These are phyloP conservation scores for Promerops cafer DNA, from an alignment of 2,113 vertebrate genomes.

Conservation along the genomic window DNA sequence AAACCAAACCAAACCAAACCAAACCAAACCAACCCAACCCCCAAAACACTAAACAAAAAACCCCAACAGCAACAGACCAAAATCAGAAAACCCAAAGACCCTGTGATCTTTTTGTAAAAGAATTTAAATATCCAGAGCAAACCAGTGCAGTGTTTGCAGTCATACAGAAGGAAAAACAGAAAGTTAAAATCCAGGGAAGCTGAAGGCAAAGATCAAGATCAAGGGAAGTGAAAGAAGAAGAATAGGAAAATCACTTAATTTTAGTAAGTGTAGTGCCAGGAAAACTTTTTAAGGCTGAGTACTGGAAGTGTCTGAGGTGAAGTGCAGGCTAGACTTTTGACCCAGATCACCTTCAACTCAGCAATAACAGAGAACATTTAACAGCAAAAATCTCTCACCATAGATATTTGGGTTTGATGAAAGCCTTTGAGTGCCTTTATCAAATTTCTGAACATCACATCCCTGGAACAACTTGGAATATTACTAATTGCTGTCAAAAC, in stretches of 20 bases:
- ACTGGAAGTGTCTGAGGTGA: neutral
- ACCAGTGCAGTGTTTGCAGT: neutral
- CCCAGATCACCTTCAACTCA: neutral
- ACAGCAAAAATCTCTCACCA: neutral
- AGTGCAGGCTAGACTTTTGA: neutral
- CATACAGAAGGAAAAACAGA: neutral
- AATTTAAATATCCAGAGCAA: neutral
- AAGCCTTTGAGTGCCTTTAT: neutral
- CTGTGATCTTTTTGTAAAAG: neutral
- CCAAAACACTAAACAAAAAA: neutral
- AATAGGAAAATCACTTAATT: neutral
- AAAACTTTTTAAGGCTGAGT: neutral
- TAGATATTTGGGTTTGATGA: neutral
- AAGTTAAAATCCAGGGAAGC: neutral
- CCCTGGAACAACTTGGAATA: neutral
- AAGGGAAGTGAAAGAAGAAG: neutral
- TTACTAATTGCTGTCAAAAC: neutral
- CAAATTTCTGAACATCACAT: neutral
- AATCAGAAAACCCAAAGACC: neutral
- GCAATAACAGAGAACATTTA: neutral
- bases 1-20: neutral
- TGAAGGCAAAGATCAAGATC: neutral
- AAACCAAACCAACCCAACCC: neutral
- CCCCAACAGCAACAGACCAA: neutral
- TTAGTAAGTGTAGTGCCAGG: fast-evolving